Conservation (phyloP, 2,888 invertebrate species). For the Trichogramma dendrolimi region DNA sequence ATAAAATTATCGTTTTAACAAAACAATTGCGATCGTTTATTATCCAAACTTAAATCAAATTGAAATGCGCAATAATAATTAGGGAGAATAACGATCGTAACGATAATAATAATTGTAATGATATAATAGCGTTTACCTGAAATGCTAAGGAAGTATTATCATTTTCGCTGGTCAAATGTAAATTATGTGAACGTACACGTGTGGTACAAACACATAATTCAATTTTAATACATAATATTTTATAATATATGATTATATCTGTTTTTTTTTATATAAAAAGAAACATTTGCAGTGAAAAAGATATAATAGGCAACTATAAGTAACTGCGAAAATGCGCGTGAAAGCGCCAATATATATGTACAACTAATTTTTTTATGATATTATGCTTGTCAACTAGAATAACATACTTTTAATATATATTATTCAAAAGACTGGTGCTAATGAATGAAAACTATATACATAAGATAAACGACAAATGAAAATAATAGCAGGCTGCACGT, state of each 20-base stretch:
- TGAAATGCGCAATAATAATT: too few species aligned
- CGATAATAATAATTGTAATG: conserved; percentile 13
- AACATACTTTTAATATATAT: conserved; percentile 16
- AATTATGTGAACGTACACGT: background rate
- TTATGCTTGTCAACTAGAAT: conserved; percentile 1
- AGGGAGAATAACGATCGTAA: background rate
- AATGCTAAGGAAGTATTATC: conserved; percentile 27
- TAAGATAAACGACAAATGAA: conserved; percentile 9
- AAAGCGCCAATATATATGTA: too few species aligned
- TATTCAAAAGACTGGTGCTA: conserved; percentile 17
- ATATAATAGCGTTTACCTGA: conserved; percentile 14
- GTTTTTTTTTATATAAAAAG: conserved; percentile 22
- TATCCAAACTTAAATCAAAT: too few species aligned
- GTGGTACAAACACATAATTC: too few species aligned
- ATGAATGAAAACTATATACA: background rate
- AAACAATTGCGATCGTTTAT: too few species aligned
- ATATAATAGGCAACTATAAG: background rate
- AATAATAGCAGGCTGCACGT: background rate
- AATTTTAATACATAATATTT: conserved; percentile 10
- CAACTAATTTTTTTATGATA: too few species aligned
- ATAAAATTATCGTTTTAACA: too few species aligned
- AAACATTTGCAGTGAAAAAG: conserved; percentile 22
- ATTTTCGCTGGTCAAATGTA: background rate
- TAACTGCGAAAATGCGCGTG: too few species aligned
- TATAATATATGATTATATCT: background rate